These are phyloP conservation scores for Pseudorasbora parva DNA, from an alignment of 2,113 vertebrate genomes.

Conservation along the genomic window DNA sequence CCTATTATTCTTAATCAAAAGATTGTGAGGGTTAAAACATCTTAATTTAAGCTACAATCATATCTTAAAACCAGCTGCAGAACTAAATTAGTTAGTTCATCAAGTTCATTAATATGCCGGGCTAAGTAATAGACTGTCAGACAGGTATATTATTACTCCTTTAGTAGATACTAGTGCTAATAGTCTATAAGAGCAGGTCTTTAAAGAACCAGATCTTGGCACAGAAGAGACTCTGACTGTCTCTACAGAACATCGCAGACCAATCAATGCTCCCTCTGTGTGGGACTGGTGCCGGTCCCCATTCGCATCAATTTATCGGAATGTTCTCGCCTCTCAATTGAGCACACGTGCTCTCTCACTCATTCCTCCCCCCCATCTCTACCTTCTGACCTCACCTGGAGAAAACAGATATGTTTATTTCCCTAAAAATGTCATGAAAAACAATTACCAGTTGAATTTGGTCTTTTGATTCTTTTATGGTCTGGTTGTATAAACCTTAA, in stretches of 20 bases:
- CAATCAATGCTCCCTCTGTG: constrained; percentile 66
- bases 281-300: constrained; percentile 60
- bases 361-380: neutral
- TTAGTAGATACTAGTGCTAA: constrained; percentile 61
- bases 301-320: constrained; percentile 62
- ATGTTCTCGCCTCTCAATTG: constrained; percentile 58
- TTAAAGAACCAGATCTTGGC: constrained; percentile 50
- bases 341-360: constrained; percentile 20
- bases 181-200: constrained; percentile 61
- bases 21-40: too few species aligned
- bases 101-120: constrained; percentile 33
- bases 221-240: constrained; percentile 56
- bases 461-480: neutral
- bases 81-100: constrained; percentile 3
- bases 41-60: too few species aligned
- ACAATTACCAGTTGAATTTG: neutral
- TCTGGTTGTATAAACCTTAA: neutral
- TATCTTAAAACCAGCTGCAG: neutral
- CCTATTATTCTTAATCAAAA: too few species aligned
- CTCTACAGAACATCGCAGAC: constrained; percentile 64
- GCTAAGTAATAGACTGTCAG: constrained; percentile 70
- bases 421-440: neutral
- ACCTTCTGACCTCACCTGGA: neutral
- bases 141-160: constrained; percentile 66
- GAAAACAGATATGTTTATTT: constrained; percentile 26